Evolutionary conservation across 2,888 invertebrate species (phyloP).

Genomic region (Atrina japonica): DNA sequence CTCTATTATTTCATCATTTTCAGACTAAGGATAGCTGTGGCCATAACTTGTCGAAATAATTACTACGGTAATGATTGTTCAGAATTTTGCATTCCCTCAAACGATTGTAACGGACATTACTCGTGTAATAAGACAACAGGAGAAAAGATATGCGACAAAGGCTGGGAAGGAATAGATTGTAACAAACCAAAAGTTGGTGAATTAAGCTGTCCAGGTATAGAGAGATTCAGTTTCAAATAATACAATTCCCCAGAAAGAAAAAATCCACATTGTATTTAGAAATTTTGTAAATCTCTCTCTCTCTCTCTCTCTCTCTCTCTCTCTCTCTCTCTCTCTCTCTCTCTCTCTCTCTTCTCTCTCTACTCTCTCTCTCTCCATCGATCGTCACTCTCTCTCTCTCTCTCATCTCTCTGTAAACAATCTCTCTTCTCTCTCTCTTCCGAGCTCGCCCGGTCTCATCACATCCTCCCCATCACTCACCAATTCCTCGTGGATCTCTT

Average conservation of each 20-base stretch:
- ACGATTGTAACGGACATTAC: constrained; percentile 61
- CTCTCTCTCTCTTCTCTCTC: constrained; percentile 20
- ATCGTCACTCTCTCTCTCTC: too few species aligned
- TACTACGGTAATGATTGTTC: constrained; percentile 54
- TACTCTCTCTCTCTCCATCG: too few species aligned
- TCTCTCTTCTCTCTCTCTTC: too few species aligned
- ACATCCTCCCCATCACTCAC: too few species aligned
- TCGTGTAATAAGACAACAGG: constrained; percentile 51
- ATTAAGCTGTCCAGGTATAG: constrained; percentile 7
- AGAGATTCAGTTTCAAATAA: too few species aligned
- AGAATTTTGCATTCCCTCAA: constrained; percentile 53
- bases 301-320: constrained; percentile 31
- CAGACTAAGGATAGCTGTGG: constrained; percentile 45
- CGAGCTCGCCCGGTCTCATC: too few species aligned
- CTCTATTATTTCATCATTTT: too few species aligned
- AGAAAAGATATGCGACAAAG: constrained; percentile 46
- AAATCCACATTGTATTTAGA: too few species aligned
- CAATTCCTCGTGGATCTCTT: too few species aligned
- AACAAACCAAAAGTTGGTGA: constrained; percentile 22
- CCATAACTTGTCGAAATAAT: constrained; percentile 47
- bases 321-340: constrained; percentile 30
- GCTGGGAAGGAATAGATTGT: constrained; percentile 55
- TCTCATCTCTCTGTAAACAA: too few species aligned
- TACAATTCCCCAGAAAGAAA: too few species aligned
- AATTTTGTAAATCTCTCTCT: too few species aligned